phyloP scores from a whole-genome alignment of 2,797 vertebrate species.

The Neoniphon sammara region DNA sequence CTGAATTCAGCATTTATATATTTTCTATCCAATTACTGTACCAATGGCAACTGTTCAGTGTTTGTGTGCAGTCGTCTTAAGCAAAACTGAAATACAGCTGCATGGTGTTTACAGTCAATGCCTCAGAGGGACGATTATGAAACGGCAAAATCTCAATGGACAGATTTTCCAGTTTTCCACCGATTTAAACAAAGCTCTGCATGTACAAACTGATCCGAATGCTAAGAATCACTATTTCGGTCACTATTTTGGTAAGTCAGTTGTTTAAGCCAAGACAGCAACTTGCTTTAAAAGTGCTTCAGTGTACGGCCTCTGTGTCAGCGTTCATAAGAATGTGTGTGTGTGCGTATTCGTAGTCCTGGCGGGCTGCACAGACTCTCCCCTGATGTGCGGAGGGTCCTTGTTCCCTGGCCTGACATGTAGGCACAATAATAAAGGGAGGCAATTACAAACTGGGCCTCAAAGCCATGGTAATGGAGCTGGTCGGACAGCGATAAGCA shows the following conservation, averaged over 20 bases:
- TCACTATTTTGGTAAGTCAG: conserved; percentile 49
- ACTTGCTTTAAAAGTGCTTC: conserved; percentile 43
- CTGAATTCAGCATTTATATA: too few relatives aligned
- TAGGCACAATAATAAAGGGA: conserved; percentile 77
- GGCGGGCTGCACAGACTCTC: conserved; percentile 41
- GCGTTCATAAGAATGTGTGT: conserved; percentile 24
- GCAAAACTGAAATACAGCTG: too few relatives aligned
- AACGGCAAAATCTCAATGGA: too few relatives aligned
- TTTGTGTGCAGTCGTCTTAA: too few relatives aligned
- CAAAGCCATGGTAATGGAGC: conserved; percentile 77
- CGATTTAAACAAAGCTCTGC: conserved; percentile 30
- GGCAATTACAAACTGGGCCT: conserved; percentile 78
- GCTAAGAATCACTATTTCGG: conserved; percentile 17
- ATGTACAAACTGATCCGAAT: neutral
- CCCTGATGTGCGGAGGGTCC: conserved; percentile 53
- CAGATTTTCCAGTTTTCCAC: neutral
- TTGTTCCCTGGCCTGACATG: conserved; percentile 74
- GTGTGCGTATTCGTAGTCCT: conserved; percentile 7
- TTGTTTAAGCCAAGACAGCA: conserved; percentile 28
- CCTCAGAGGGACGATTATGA: too few relatives aligned
- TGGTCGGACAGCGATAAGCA: conserved; percentile 78
- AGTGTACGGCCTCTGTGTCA: conserved; percentile 20
- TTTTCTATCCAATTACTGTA: too few relatives aligned
- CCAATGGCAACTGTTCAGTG: too few relatives aligned
- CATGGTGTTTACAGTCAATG: too few relatives aligned